Evolutionary conservation across 2,797 vertebrate species (phyloP).

Genomic region (Dipus sagitta): DNA sequence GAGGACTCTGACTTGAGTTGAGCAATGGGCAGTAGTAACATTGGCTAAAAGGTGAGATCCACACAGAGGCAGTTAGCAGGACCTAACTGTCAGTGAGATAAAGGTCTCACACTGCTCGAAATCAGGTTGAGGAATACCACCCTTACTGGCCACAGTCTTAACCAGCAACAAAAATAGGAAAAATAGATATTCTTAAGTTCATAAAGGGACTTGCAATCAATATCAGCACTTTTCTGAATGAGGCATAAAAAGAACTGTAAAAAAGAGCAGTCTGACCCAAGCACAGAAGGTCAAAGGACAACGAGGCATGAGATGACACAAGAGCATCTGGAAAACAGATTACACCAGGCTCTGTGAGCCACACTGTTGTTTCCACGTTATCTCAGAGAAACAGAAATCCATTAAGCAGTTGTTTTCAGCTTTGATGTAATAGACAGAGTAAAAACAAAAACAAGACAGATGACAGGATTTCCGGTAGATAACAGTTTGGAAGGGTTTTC

Average conservation of each 20-base stretch:
- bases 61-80: background rate
- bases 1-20: background rate
- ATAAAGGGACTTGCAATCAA: background rate
- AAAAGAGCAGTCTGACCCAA: background rate
- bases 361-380: background rate
- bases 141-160: background rate
- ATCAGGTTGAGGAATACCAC: background rate
- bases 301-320: background rate
- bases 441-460: background rate
- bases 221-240: background rate
- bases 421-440: background rate
- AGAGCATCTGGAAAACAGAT: background rate
- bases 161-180: background rate
- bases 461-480: background rate
- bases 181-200: conserved; percentile 3
- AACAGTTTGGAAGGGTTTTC: background rate
- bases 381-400: conserved; percentile 49
- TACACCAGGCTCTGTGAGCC: background rate
- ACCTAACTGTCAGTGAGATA: background rate
- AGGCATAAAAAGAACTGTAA: background rate
- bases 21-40: background rate
- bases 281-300: background rate
- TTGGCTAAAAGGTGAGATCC: background rate
- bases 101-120: background rate
- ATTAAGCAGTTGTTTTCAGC: background rate